Evolutionary conservation across 2,113 vertebrate genomes (phyloP).

Genomic region (Lycocorax pyrrhopterus): DNA sequence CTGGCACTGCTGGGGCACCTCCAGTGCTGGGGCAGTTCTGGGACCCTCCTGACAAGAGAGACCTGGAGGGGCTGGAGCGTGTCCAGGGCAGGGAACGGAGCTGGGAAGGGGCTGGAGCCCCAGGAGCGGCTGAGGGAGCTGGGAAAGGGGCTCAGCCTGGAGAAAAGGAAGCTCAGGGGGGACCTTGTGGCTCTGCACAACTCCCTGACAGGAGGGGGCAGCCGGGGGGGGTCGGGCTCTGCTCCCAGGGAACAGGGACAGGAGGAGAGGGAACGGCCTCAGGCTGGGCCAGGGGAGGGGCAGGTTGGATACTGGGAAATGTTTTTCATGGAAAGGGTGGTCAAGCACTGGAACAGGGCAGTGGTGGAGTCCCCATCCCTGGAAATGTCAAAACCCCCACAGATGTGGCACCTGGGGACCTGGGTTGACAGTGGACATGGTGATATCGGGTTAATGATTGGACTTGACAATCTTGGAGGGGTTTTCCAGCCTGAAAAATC

Average conservation of each 20-base stretch:
- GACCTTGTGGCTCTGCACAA: background rate
- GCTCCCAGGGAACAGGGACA: background rate
- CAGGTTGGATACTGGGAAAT: rapidly evolving
- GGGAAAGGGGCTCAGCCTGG: background rate
- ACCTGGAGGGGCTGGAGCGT: background rate
- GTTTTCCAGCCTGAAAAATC: background rate
- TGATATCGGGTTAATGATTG: background rate
- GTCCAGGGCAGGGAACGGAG: background rate
- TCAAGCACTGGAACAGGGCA: rapidly evolving
- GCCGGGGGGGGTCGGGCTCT: background rate
- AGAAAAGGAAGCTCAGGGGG: background rate
- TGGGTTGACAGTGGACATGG: too few relatives aligned
- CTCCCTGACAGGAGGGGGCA: background rate
- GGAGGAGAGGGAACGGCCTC: background rate
- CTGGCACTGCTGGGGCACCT: background rate
- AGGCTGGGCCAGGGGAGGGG: background rate
- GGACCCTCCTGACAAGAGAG: background rate
- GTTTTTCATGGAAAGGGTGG: rapidly evolving
- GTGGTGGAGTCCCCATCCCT: rapidly evolving
- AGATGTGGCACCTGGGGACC: background rate
- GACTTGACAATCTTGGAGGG: too few relatives aligned
- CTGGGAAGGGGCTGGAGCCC: background rate
- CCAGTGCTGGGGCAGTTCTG: background rate
- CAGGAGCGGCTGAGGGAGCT: background rate
- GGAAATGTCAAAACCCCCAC: background rate